phyloP scores from a whole-genome alignment of 2,113 vertebrate species.

The Rhinoptilus africanus region DNA sequence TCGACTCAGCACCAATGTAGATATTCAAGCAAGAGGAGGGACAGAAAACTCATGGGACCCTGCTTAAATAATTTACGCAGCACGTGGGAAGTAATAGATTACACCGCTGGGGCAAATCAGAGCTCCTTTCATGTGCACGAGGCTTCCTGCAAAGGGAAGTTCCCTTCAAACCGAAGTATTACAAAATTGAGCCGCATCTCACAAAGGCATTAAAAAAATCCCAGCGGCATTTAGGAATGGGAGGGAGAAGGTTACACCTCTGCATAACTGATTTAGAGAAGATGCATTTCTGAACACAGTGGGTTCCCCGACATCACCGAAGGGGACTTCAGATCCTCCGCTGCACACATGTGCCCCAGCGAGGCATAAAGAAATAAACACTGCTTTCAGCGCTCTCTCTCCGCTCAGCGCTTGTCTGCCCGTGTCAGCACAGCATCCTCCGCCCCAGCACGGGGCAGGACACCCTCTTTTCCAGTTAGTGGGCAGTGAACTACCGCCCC shows the following conservation, averaged over 20 bases:
- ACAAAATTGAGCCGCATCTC: background rate
- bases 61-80: background rate
- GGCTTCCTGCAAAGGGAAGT: background rate
- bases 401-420: background rate
- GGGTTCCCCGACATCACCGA: background rate
- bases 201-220: background rate
- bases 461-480: background rate
- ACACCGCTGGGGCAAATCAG: background rate
- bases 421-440: background rate
- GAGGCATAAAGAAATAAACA: background rate
- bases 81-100: background rate
- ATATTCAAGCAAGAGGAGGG: background rate
- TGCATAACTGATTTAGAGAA: background rate
- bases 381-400: background rate
- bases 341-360: background rate
- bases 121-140: background rate
- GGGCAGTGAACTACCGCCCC: accelerated
- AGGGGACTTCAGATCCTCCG: background rate
- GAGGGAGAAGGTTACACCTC: background rate
- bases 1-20: background rate
- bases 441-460: background rate
- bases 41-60: background rate
- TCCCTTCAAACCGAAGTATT: background rate
- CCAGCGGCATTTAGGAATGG: accelerated
- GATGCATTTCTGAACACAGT: background rate